Evolutionary conservation across 2,888 invertebrate genomes (phyloP).

Genomic region (Celastrina argiolus): DNA sequence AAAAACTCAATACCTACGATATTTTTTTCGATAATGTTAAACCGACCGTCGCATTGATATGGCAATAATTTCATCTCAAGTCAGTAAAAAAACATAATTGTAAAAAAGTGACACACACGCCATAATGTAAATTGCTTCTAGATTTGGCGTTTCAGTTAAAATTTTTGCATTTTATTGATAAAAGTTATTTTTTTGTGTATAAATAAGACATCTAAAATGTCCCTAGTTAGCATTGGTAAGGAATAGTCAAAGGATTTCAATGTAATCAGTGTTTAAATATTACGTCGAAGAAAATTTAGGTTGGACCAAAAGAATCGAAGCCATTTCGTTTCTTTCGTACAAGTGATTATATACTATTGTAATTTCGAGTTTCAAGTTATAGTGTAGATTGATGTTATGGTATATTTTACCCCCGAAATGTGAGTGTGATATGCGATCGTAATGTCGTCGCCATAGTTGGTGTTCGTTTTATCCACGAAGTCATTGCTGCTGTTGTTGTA

Average conservation of each 20-base stretch:
- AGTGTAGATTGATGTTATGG: constrained; percentile 28
- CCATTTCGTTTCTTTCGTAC: constrained; percentile 64
- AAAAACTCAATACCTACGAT: too few species aligned
- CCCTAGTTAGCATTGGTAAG: constrained; percentile 69
- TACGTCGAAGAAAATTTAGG: constrained; percentile 56
- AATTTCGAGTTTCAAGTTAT: constrained; percentile 36
- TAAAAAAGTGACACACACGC: constrained; percentile 76
- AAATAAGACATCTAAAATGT: constrained; percentile 68
- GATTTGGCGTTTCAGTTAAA: constrained; percentile 73
- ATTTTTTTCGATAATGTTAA: background rate
- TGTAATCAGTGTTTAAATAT: constrained; percentile 40
- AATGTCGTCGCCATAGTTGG: constrained; percentile 65
- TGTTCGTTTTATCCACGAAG: constrained; percentile 59
- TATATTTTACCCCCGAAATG: constrained; percentile 35
- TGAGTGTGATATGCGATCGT: constrained; percentile 46
- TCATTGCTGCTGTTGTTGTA: constrained; percentile 62
- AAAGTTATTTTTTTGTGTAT: constrained; percentile 52
- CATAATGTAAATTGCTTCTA: constrained; percentile 77
- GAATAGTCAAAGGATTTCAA: constrained; percentile 39
- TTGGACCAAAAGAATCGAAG: constrained; percentile 71
- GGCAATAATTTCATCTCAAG: constrained; percentile 42
- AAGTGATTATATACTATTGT: constrained; percentile 47
- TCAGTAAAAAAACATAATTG: constrained; percentile 50
- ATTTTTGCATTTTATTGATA: constrained; percentile 63
- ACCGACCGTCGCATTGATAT: constrained; percentile 27